Evolutionary conservation across 2,113 vertebrate species (phyloP), one percentile per base, ranked within the genome.

Genomic region (Paracanthobrama guichenoti): DNA sequence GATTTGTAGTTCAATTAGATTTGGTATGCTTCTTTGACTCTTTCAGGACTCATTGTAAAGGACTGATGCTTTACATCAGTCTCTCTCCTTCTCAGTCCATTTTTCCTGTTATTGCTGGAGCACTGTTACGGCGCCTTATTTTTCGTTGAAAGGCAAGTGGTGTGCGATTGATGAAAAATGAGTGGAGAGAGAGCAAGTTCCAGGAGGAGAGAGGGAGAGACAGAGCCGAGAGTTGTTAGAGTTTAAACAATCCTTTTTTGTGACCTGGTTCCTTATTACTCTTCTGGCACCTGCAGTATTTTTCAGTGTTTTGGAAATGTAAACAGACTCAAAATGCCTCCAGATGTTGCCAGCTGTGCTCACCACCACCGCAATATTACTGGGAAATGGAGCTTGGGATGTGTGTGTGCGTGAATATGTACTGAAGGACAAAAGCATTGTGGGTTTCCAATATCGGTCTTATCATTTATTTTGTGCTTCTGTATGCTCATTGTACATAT

Each of bases 321-420:
- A 94, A 95, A 95, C 94, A 94, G 86, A 87, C 89, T 89, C 90
- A 93, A 95, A 94, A 94, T 90, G 92, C 93, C 93, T 94, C 94
- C 94, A 95, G 94, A 95, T 95, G 94, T 95, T 93, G 92, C 92
- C 93, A 94, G 93, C 91, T 93, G 92, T 90, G 88, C 89, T 86
- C 86, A 46, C 14, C 82, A 83, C 91, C 90, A 91, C 93, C 92
- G 90, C 93, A 93, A 6, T 91, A 93, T 39, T 90, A 92, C 90
- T 90, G 90, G 90, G 89, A 92, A 91, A 90, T 88, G 82, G 86
- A 86, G 31, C 73, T 83, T 84, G 76, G 83, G 64, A 48, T 74
- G 66, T 86, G 73, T 82, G 87, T 73, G 85, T 76, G 53, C 69
- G 53, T 69, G 18, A 5, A 10, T 22, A 18, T 22, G 31, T 18